A percentile compares a stretch with the other conserved stretches of the same genome.
Evolutionary conservation across 64 coral and sea anemone species (phyloP).

Genomic region (Hydrozoanthus tunicans): DNA sequence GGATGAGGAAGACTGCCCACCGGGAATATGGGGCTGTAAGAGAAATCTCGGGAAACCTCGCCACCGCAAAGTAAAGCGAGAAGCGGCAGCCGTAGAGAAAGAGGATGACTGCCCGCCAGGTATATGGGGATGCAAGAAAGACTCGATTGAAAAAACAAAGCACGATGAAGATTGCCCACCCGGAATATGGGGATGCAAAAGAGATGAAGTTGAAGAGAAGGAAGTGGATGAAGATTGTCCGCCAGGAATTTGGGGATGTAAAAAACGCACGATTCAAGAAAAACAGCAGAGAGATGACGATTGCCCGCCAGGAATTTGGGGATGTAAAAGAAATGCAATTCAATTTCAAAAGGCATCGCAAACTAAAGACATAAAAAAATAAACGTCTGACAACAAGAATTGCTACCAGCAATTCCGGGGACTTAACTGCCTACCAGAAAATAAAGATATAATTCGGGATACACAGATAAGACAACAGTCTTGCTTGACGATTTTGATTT

Average conservation of each 20-base stretch:
- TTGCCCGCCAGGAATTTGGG: constrained; percentile 53
- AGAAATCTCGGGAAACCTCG: not conserved
- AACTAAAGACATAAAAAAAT: not conserved
- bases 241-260: constrained; percentile 49
- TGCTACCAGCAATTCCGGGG: constrained; percentile 14
- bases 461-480: too few relatives aligned
- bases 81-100: not conserved
- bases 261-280: constrained; percentile 20
- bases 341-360: not conserved
- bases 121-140: constrained; percentile 32
- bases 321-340: constrained; percentile 36
- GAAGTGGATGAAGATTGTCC: constrained; percentile 14
- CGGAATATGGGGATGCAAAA: constrained; percentile 50
- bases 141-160: not conserved
- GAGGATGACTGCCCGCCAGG: constrained; percentile 26
- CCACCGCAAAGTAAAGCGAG: constrained; percentile 19
- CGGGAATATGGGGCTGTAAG: constrained; percentile 29
- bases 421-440: not conserved
- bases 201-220: not conserved
- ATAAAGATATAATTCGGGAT: too few relatives aligned
- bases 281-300: not conserved
- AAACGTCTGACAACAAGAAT: not conserved
- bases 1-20: constrained; percentile 18
- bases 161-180: constrained; percentile 34
- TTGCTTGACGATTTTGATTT: too few relatives aligned